These are phyloP conservation scores for Rhogogaster chlorosoma DNA, from an alignment of 2,888 invertebrate species.

Conservation along the genomic window DNA sequence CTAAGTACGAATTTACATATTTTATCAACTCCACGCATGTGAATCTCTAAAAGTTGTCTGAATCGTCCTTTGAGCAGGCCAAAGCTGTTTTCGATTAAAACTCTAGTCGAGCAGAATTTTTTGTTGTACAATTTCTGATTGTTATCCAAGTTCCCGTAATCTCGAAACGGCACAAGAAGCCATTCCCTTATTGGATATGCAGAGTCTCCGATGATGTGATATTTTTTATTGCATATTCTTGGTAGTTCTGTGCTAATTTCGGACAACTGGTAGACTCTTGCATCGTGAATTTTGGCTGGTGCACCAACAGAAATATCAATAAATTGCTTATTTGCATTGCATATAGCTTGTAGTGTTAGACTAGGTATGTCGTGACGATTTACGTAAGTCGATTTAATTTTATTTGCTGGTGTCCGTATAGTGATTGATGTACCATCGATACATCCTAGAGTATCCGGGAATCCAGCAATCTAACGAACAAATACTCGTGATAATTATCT, in stretches of 20 bases:
- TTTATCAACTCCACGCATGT: background rate
- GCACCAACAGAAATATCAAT: constrained; percentile 66
- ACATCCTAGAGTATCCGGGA: constrained; percentile 36
- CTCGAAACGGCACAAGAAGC: constrained; percentile 65
- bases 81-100: constrained; percentile 57
- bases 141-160: constrained; percentile 64
- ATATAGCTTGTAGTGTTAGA: constrained; percentile 67
- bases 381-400: constrained; percentile 49
- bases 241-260: background rate
- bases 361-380: constrained; percentile 50
- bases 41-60: background rate
- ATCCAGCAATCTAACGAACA: constrained; percentile 24
- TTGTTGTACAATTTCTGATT: constrained; percentile 59
- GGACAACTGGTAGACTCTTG: constrained; percentile 63
- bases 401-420: constrained; percentile 34
- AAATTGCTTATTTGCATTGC: constrained; percentile 63
- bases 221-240: constrained; percentile 35
- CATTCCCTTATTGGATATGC: constrained; percentile 64
- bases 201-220: constrained; percentile 64
- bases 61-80: background rate
- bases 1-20: background rate
- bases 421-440: constrained; percentile 47
- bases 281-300: constrained; percentile 67
- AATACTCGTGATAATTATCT: background rate
- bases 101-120: constrained; percentile 39